Conservation (phyloP, 2,888 invertebrate species). For the Baccha elongata region DNA sequence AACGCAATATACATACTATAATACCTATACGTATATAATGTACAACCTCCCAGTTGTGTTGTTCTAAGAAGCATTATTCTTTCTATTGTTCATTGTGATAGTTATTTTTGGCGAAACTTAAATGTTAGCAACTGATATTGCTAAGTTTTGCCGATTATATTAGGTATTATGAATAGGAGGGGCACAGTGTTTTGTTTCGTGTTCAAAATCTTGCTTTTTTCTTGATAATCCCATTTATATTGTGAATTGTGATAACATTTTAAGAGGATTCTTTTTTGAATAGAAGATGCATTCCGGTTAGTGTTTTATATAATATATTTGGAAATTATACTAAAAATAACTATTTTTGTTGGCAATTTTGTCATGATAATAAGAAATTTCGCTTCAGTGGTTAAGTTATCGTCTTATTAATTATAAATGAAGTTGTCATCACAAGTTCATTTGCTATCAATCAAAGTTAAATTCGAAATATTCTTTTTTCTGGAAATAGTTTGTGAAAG, state of each 20-base stretch:
- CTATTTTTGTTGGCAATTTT: too few relatives aligned
- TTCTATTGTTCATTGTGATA: conserved; percentile 61
- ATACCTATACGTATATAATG: not conserved
- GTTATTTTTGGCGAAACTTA: conserved; percentile 11
- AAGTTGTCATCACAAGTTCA: too few relatives aligned
- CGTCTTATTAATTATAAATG: too few relatives aligned
- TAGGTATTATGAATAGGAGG: conserved; percentile 34
- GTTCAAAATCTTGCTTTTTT: conserved; percentile 21
- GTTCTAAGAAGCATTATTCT: conserved; percentile 47
- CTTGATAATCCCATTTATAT: conserved; percentile 19
- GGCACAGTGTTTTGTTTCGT: conserved; percentile 31
- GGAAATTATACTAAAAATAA: too few relatives aligned
- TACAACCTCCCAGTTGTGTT: conserved; percentile 19
- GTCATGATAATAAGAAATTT: too few relatives aligned
- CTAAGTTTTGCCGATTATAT: conserved; percentile 50
- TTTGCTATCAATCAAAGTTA: too few relatives aligned
- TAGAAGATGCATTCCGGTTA: too few relatives aligned
- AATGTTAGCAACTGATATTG: conserved; percentile 45
- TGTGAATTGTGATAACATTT: conserved; percentile 31
- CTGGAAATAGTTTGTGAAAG: too few relatives aligned
- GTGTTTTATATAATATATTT: too few relatives aligned
- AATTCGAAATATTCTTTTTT: too few relatives aligned
- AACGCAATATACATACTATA: conserved; percentile 7
- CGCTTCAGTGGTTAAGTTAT: too few relatives aligned
- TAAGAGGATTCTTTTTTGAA: conserved; percentile 46